Evolutionary conservation across 2,797 vertebrate genomes (phyloP).

Genomic region (Bufotes viridis): DNA sequence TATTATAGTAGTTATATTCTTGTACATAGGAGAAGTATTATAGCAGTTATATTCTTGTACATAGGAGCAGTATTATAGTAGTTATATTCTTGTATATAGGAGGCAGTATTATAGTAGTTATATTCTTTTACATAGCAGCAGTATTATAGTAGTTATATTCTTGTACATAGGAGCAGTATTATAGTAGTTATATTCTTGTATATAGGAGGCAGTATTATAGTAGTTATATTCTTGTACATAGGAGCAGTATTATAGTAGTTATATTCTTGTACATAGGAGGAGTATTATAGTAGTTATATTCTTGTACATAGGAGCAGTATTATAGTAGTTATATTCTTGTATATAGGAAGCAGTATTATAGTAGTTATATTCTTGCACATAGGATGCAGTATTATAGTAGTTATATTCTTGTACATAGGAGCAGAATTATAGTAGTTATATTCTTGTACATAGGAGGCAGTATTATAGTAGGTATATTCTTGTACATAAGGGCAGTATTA

Average conservation of each 20-base stretch:
- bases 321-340: conserved; percentile 16
- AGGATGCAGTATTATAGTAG: not conserved
- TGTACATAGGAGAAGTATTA: not conserved
- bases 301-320: not conserved
- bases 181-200: conserved; percentile 16
- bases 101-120: not conserved
- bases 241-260: not conserved
- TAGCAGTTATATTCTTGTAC: conserved; percentile 3
- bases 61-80: not conserved
- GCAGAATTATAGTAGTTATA: too few relatives aligned
- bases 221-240: conserved; percentile 7
- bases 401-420: conserved; percentile 1
- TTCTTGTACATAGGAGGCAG: not conserved
- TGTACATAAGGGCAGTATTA: not conserved
- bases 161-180: conserved; percentile 6
- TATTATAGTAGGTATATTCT: conserved; percentile 11
- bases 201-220: not conserved
- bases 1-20: conserved; percentile 6
- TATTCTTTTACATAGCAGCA: not conserved
- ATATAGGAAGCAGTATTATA: not conserved
- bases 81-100: not conserved
- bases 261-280: not conserved
- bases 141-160: conserved; percentile 25
- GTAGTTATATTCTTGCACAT: conserved; percentile 1
- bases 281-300: conserved; percentile 19